Conservation (phyloP, 2,888 invertebrate species). For the Tenthredo notha region DNA sequence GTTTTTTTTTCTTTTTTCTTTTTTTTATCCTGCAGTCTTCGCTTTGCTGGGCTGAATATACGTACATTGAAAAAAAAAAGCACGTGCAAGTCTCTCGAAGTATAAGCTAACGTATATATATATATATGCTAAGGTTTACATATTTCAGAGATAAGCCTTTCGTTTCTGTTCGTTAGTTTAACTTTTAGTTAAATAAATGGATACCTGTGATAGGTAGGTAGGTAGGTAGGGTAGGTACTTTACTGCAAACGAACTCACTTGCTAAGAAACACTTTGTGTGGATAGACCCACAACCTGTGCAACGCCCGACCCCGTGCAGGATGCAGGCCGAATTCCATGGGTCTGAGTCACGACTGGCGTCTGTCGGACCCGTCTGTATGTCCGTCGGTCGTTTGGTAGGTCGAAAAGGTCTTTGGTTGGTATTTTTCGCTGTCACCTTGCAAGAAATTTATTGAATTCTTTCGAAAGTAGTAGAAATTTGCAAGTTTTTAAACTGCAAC, state of each 20-base stretch:
- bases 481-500: background rate
- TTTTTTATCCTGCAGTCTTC: background rate
- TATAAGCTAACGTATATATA: background rate
- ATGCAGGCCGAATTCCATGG: constrained; percentile 66
- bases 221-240: background rate
- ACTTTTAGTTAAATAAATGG: background rate
- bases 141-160: constrained; percentile 34
- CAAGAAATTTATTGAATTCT: background rate
- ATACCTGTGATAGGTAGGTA: background rate
- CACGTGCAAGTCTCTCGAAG: background rate
- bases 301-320: constrained; percentile 56
- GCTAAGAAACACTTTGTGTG: background rate
- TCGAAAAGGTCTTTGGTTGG: constrained; percentile 6
- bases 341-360: constrained; percentile 68
- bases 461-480: background rate
- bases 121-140: background rate
- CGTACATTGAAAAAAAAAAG: background rate
- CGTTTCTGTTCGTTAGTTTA: background rate
- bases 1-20: too few relatives aligned
- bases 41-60: background rate
- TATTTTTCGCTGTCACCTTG: constrained; percentile 37
- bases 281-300: constrained; percentile 39
- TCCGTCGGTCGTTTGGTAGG: constrained; percentile 28
- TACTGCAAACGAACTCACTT: background rate
- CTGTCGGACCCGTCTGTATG: constrained; percentile 50